Conservation (phyloP, 1,140 invertebrate species). For the Conus betulinus region DNA sequence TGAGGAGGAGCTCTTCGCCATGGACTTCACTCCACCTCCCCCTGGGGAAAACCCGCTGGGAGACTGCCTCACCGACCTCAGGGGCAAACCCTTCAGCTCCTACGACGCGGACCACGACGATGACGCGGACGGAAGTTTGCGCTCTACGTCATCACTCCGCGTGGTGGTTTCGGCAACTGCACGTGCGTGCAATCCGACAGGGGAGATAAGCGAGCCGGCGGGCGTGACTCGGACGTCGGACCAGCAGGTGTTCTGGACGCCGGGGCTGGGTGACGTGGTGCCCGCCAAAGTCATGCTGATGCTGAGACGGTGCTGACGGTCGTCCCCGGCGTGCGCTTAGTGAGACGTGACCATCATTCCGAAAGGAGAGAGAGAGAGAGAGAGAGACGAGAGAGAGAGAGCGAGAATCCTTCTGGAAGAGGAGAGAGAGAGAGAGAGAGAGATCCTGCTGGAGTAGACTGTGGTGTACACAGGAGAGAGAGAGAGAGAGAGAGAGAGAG, state of each 20-base stretch:
- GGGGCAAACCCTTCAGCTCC: conserved; percentile 29
- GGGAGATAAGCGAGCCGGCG: neutral
- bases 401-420: no score
- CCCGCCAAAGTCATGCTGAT: neutral
- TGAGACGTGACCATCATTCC: no score
- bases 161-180: conserved; percentile 42
- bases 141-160: conserved; percentile 4
- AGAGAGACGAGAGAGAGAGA: no score
- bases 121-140: conserved; percentile 19
- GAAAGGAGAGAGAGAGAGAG: no score
- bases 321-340: no score
- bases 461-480: no score
- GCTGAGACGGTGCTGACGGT: neutral
- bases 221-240: neutral
- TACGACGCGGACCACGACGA: conserved; percentile 40
- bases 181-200: conserved; percentile 28
- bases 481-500: no score
- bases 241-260: neutral
- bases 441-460: no score
- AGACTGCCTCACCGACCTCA: conserved; percentile 1
- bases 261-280: neutral
- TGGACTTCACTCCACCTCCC: neutral
- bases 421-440: no score
- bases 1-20: neutral
- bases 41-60: neutral